These are phyloP conservation scores for Oncorhynchus gorbuscha DNA, from an alignment of 2,113 vertebrate species.

Conservation along the genomic window DNA sequence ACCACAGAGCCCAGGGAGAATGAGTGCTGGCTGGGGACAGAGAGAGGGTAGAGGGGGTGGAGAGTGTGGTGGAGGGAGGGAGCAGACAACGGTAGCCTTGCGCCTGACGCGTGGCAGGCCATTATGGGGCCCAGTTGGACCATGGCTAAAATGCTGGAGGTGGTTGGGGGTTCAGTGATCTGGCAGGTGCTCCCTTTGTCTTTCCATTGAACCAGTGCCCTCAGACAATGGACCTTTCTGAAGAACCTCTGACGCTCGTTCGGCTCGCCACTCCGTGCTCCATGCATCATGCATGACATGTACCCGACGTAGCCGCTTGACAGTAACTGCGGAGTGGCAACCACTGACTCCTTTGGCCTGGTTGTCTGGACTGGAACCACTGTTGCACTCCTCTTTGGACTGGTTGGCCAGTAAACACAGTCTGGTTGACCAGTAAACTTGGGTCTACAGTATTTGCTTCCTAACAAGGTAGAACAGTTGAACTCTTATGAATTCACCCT, in stretches of 20 bases:
- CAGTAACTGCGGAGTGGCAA: too few relatives aligned
- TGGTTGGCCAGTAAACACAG: too few relatives aligned
- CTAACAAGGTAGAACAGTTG: too few relatives aligned
- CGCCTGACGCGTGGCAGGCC: slow-evolving; percentile 72
- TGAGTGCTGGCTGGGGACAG: not conserved
- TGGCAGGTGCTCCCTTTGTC: slow-evolving; percentile 79
- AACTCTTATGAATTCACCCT: too few relatives aligned
- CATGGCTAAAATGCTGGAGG: slow-evolving; percentile 63
- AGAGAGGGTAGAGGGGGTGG: slow-evolving; percentile 49
- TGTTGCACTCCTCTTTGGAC: too few relatives aligned
- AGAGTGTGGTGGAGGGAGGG: slow-evolving; percentile 47
- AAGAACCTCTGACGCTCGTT: slow-evolving; percentile 61
- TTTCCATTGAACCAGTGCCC: slow-evolving; percentile 39
- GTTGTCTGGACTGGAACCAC: too few relatives aligned
- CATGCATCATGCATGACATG: not conserved
- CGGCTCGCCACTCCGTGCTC: not conserved
- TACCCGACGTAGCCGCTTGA: slow-evolving; percentile 15
- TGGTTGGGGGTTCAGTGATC: slow-evolving; percentile 37
- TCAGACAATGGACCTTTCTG: slow-evolving; percentile 50
- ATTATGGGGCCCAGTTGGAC: slow-evolving; percentile 55
- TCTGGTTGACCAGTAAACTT: too few relatives aligned
- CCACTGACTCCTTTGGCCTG: too few relatives aligned
- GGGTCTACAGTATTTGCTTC: too few relatives aligned
- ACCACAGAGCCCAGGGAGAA: slow-evolving; percentile 62
- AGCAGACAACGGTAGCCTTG: slow-evolving; percentile 75